These are phyloP conservation scores for Plagodis dolabraria DNA, from an alignment of 2,888 invertebrate genomes.

Conservation along the genomic window DNA sequence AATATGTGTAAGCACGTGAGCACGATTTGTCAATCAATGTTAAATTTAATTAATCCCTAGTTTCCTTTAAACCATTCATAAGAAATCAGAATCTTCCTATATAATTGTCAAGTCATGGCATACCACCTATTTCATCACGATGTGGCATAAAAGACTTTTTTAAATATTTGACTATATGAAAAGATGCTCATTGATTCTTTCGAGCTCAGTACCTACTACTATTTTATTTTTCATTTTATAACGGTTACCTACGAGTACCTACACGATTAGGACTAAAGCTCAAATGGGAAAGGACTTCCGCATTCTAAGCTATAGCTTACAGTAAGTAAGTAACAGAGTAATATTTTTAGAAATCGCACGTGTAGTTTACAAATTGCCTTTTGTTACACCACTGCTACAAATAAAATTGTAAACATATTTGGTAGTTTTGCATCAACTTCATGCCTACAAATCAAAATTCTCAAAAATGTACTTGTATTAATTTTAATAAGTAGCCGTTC, in stretches of 20 bases:
- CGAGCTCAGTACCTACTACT: constrained; percentile 61
- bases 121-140: constrained; percentile 34
- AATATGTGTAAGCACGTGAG: constrained; percentile 54
- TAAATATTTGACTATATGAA: constrained; percentile 47
- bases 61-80: constrained; percentile 38
- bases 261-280: constrained; percentile 60
- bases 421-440: constrained; percentile 53
- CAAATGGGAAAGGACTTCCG: constrained; percentile 66
- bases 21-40: constrained; percentile 70
- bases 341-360: constrained; percentile 78
- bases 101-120: constrained; percentile 6
- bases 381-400: constrained; percentile 54
- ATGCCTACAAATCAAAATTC: neutral
- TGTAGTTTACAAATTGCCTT: constrained; percentile 47
- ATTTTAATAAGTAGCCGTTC: constrained; percentile 23
- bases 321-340: constrained; percentile 42
- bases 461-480: neutral
- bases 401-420: constrained; percentile 55
- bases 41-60: constrained; percentile 52
- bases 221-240: constrained; percentile 50
- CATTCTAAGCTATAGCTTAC: constrained; percentile 62
- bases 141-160: constrained; percentile 52
- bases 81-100: constrained; percentile 43
- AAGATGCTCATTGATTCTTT: constrained; percentile 68
- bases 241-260: constrained; percentile 40